Conservation (phyloP, 2,113 vertebrate species). For the Gallinago paraguaiae region DNA sequence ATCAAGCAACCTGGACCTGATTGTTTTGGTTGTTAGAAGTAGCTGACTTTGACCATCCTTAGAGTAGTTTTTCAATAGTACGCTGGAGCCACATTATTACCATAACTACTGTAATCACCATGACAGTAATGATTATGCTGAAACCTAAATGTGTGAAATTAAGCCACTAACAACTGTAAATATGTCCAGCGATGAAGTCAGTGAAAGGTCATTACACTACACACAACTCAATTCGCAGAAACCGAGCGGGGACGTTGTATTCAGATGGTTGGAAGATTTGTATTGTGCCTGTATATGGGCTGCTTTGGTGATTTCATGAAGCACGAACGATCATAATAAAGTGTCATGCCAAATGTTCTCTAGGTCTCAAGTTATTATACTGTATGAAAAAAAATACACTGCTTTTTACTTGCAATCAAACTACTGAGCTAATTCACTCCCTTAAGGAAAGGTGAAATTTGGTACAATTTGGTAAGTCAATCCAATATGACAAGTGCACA, state of each 20-base stretch:
- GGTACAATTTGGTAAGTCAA: neutral
- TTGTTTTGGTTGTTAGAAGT: neutral
- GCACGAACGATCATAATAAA: neutral
- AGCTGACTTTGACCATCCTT: conserved; percentile 35
- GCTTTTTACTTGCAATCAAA: neutral
- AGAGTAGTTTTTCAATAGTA: neutral
- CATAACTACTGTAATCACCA: conserved; percentile 63
- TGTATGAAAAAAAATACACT: neutral
- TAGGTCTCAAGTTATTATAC: neutral
- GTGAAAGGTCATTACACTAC: conserved; percentile 8
- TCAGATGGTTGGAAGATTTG: neutral
- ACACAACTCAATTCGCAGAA: neutral
- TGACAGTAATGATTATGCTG: conserved; percentile 62
- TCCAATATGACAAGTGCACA: neutral
- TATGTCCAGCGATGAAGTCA: conserved; percentile 42
- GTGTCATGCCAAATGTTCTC: neutral
- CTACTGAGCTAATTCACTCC: neutral
- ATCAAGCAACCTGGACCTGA: conserved; percentile 14
- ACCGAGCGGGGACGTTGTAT: neutral
- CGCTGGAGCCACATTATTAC: conserved; percentile 53
- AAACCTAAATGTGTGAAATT: conserved; percentile 73
- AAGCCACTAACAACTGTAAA: conserved; percentile 65
- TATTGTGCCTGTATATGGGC: neutral
- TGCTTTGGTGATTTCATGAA: neutral
- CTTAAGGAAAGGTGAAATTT: neutral